phyloP scores from a whole-genome alignment of 1,140 invertebrate species.

The Drosophila trapezifrons region DNA sequence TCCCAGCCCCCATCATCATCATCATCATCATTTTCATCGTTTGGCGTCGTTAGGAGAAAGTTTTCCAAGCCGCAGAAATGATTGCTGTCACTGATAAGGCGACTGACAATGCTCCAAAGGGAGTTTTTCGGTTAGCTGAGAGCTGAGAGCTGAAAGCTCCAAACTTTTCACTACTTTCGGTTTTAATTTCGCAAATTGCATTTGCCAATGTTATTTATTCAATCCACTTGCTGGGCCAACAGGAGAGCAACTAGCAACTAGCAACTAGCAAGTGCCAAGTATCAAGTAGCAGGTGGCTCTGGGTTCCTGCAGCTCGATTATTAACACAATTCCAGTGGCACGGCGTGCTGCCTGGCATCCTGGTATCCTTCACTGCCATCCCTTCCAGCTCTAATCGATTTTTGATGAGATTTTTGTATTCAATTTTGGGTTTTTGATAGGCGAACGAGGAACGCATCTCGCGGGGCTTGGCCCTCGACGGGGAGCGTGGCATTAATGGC shows the following conservation, averaged over 20 bases:
- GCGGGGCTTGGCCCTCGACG: background rate
- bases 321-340: slow-evolving; percentile 54
- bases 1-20: background rate
- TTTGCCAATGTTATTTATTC: slow-evolving; percentile 63
- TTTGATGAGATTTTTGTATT: slow-evolving; percentile 81
- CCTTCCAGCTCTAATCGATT: slow-evolving; percentile 69
- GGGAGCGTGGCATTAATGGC: slow-evolving; percentile 17
- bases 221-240: slow-evolving; percentile 37
- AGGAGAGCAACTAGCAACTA: background rate
- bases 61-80: slow-evolving; percentile 62
- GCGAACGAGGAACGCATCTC: slow-evolving; percentile 39
- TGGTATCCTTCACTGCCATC: slow-evolving; percentile 1
- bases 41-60: slow-evolving; percentile 42
- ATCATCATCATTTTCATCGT: slow-evolving; percentile 31
- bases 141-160: background rate
- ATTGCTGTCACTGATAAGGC: slow-evolving; percentile 54
- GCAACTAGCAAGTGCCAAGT: slow-evolving; percentile 33
- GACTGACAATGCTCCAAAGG: slow-evolving; percentile 36
- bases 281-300: slow-evolving; percentile 23
- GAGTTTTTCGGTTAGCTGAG: background rate
- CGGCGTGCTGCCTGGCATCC: slow-evolving; percentile 38
- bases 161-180: slow-evolving; percentile 55
- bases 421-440: slow-evolving; percentile 75
- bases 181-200: slow-evolving; percentile 78
- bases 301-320: slow-evolving; percentile 51